phyloP scores from a whole-genome alignment of 2,888 invertebrate species.

The Papilio protenor region DNA sequence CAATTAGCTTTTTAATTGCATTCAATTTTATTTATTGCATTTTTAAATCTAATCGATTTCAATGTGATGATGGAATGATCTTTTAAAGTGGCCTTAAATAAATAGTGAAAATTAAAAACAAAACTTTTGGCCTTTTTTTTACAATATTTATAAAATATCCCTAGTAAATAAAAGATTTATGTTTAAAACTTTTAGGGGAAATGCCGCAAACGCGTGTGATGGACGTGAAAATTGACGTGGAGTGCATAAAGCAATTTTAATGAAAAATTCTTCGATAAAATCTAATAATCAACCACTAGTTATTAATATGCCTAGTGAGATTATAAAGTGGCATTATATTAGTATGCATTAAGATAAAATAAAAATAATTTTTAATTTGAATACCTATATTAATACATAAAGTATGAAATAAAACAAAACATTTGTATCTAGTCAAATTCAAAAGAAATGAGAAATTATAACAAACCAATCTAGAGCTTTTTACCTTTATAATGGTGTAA shows the following conservation, averaged over 20 bases:
- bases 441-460: too few species aligned
- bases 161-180: too few species aligned
- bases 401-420: neutral
- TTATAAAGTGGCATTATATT: neutral
- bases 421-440: neutral
- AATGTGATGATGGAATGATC: constrained; percentile 2
- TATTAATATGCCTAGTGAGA: too few species aligned
- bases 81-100: constrained; percentile 25
- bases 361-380: neutral
- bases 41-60: constrained; percentile 1
- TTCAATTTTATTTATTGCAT: constrained; percentile 1
- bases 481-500: too few species aligned
- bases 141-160: too few species aligned
- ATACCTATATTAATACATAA: neutral
- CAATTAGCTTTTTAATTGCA: constrained; percentile 16
- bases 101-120: constrained; percentile 10
- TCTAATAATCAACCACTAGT: too few species aligned
- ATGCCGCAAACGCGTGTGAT: too few species aligned
- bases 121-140: neutral
- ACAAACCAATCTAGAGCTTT: too few species aligned
- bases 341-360: neutral
- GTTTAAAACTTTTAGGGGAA: too few species aligned
- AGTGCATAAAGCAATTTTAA: neutral
- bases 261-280: neutral
- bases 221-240: too few species aligned